These are phyloP conservation scores for Pluvianellus socialis DNA, from an alignment of 2,113 vertebrate genomes.

Conservation along the genomic window DNA sequence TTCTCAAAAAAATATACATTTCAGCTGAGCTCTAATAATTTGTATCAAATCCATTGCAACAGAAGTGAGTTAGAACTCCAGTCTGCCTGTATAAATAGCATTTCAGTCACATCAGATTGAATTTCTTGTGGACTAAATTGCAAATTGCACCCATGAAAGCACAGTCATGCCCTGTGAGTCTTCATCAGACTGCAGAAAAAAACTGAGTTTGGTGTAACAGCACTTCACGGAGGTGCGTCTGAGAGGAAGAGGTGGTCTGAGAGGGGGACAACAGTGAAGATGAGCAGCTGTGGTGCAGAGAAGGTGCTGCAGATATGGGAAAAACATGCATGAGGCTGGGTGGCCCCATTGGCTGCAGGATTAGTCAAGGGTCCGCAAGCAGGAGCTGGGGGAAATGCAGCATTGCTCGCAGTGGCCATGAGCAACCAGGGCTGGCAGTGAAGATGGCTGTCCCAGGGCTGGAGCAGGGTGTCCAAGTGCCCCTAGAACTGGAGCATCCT, in stretches of 20 bases:
- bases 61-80: not conserved
- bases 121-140: not conserved
- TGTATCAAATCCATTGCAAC: not conserved
- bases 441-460: not conserved
- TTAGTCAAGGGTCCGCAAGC: fast-evolving
- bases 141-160: not conserved
- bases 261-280: not conserved
- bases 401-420: not conserved
- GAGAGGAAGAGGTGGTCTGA: not conserved
- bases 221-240: not conserved
- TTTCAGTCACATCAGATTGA: not conserved
- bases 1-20: not conserved
- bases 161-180: not conserved
- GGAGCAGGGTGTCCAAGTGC: not conserved
- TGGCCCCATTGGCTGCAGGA: fast-evolving
- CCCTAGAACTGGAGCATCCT: fast-evolving
- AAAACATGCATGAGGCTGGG: fast-evolving
- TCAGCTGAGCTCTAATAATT: not conserved
- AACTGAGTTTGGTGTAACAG: fast-evolving
- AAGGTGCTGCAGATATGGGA: not conserved
- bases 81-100: not conserved
- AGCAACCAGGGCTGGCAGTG: fast-evolving
- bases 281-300: not conserved
- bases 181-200: not conserved
- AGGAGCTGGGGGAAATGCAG: not conserved